These are phyloP conservation scores for Aporrectodea caliginosa DNA, from an alignment of 1,140 invertebrate genomes.

Conservation along the genomic window DNA sequence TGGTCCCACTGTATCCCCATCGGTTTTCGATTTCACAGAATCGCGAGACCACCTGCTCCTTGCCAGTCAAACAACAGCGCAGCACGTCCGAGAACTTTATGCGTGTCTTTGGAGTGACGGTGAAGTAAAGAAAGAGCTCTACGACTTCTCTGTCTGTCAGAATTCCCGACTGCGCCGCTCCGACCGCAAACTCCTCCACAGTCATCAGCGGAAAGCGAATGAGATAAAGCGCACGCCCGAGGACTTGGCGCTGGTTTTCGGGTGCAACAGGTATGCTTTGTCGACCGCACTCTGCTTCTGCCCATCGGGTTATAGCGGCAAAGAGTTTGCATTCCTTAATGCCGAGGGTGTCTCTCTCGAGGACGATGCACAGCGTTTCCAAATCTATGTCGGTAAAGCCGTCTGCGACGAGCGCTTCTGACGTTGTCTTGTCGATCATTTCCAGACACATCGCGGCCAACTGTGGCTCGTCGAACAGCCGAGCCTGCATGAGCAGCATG, in stretches of 20 bases:
- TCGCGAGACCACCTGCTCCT: constrained; percentile 74
- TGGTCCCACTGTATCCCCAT: constrained; percentile 84
- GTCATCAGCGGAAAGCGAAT: constrained; percentile 83
- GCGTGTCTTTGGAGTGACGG: constrained; percentile 70
- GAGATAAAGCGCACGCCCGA: constrained; percentile 67
- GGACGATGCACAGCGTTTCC: constrained; percentile 73
- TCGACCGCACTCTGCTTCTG: constrained; percentile 71
- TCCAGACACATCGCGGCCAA: constrained; percentile 75
- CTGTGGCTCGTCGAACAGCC: constrained; percentile 76
- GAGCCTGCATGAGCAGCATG: constrained; percentile 71
- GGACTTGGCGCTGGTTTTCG: constrained; percentile 68
- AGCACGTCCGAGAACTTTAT: constrained; percentile 64
- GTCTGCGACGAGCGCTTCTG: constrained; percentile 75
- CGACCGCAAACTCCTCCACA: constrained; percentile 78
- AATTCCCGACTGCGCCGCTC: constrained; percentile 67
- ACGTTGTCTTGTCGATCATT: constrained; percentile 80
- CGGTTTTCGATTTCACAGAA: constrained; percentile 76
- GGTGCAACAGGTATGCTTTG: constrained; percentile 65
- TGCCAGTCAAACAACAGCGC: constrained; percentile 76
- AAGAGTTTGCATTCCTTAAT: constrained; percentile 80
- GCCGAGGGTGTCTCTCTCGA: constrained; percentile 76
- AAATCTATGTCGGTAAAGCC: constrained; percentile 83
- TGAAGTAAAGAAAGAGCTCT: constrained; percentile 77
- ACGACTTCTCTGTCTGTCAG: constrained; percentile 73
- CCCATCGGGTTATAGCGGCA: constrained; percentile 68